phyloP scores from a whole-genome alignment of 2,113 vertebrate genomes.

The Cephalopterus ornatus region DNA sequence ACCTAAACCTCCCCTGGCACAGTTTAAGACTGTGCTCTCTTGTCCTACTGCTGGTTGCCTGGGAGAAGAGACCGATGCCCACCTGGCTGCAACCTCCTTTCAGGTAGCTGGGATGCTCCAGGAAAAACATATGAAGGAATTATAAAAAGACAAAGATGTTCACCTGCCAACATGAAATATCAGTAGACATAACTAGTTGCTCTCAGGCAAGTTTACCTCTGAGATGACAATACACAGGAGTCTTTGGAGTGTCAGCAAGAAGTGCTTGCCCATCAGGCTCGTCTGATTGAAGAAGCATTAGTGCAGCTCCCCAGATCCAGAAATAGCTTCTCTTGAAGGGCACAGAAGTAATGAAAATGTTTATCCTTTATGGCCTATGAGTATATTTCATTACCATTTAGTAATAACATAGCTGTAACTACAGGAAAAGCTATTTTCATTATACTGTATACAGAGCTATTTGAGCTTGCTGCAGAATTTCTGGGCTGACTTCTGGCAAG shows the following conservation, averaged over 20 bases:
- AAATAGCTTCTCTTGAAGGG: background rate
- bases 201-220: background rate
- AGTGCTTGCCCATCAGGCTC: background rate
- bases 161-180: background rate
- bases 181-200: background rate
- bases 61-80: too few relatives aligned
- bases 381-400: background rate
- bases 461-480: background rate
- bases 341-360: background rate
- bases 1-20: too few relatives aligned
- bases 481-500: background rate
- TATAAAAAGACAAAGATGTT: background rate
- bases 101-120: background rate
- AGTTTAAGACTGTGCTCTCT: too few relatives aligned
- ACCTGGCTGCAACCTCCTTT: too few relatives aligned
- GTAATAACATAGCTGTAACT: background rate
- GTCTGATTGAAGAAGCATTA: background rate
- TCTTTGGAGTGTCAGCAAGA: background rate
- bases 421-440: background rate
- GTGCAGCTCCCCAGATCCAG: background rate
- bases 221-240: background rate
- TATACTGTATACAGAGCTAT: background rate
- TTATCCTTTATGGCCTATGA: background rate
- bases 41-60: too few relatives aligned
- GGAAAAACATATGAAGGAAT: background rate